These are phyloP conservation scores for Sebastes itinus DNA, from an alignment of 2,797 vertebrate species.

Conservation along the genomic window DNA sequence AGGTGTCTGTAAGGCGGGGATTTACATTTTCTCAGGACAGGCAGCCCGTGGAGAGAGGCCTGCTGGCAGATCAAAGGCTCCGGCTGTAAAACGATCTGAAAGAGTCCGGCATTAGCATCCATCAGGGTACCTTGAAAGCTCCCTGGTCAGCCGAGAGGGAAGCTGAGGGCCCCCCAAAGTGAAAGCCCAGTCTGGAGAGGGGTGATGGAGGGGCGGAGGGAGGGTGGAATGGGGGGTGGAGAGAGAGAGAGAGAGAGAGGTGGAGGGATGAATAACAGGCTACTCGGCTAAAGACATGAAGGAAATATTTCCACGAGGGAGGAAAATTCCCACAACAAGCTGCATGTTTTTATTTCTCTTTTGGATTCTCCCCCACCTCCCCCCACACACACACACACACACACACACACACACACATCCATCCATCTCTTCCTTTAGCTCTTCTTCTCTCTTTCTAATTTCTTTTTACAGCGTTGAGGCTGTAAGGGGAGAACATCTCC, in stretches of 20 bases:
- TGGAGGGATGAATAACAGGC: conserved; percentile 41
- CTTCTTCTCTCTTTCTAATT: conserved; percentile 31
- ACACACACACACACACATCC: not conserved
- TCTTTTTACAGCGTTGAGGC: conserved; percentile 39
- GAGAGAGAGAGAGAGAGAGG: conserved; percentile 38
- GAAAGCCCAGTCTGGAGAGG: conserved; percentile 86
- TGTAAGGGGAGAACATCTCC: conserved; percentile 74
- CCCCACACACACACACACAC: not conserved
- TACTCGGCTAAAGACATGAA: conserved; percentile 40
- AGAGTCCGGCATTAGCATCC: conserved; percentile 90
- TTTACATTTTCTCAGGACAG: conserved; percentile 83
- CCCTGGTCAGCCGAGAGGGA: conserved; percentile 86
- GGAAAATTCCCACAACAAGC: conserved; percentile 84
- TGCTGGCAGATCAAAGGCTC: conserved; percentile 91
- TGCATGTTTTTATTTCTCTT: conserved; percentile 60
- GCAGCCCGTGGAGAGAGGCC: conserved; percentile 83
- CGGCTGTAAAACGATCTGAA: conserved; percentile 90
- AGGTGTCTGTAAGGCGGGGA: conserved; percentile 83
- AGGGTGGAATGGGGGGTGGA: conserved; percentile 35
- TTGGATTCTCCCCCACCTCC: conserved; percentile 2
- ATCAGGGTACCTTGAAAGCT: conserved; percentile 91
- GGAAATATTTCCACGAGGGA: conserved; percentile 77
- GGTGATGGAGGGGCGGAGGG: conserved; percentile 64
- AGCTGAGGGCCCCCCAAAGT: conserved; percentile 89
- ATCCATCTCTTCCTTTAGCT: not conserved